Evolutionary conservation across 2,113 vertebrate species (phyloP).

Genomic region (Rissa tridactyla): DNA sequence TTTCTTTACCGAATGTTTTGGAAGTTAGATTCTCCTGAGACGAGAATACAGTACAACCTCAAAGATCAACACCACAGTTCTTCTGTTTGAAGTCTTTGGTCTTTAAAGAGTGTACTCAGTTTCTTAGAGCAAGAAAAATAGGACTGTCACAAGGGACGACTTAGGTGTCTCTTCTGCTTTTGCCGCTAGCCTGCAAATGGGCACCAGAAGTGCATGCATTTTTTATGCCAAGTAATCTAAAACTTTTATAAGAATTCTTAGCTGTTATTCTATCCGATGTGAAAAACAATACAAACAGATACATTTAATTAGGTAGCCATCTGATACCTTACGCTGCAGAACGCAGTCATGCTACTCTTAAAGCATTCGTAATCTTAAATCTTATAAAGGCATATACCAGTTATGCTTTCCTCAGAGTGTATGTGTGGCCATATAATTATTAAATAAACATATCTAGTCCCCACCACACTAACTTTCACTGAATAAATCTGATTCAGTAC

Average conservation of each 20-base stretch:
- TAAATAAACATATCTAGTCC: not conserved
- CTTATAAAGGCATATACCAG: not conserved
- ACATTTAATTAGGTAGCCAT: conserved; percentile 74
- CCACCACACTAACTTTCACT: not conserved
- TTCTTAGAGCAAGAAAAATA: not conserved
- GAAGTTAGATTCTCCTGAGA: not conserved
- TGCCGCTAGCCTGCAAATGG: conserved; percentile 50
- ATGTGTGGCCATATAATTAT: not conserved
- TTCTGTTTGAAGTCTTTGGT: not conserved
- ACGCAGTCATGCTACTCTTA: conserved; percentile 19
- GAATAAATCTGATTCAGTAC: not conserved
- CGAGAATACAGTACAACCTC: not conserved
- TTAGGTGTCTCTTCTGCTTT: conserved; percentile 56
- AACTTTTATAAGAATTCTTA: conserved; percentile 75
- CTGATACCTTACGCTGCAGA: conserved; percentile 53
- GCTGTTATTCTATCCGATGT: conserved; percentile 74
- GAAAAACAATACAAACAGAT: conserved; percentile 76
- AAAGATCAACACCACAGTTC: not conserved
- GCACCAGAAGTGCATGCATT: conserved; percentile 75
- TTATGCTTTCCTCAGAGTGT: not conserved
- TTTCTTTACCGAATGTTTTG: not conserved
- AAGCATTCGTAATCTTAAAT: conserved; percentile 19
- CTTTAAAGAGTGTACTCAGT: not conserved
- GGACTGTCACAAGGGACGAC: conserved; percentile 37
- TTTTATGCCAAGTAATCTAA: conserved; percentile 81